Conservation (phyloP, 2,888 invertebrate species). For the Ophraella communa region DNA sequence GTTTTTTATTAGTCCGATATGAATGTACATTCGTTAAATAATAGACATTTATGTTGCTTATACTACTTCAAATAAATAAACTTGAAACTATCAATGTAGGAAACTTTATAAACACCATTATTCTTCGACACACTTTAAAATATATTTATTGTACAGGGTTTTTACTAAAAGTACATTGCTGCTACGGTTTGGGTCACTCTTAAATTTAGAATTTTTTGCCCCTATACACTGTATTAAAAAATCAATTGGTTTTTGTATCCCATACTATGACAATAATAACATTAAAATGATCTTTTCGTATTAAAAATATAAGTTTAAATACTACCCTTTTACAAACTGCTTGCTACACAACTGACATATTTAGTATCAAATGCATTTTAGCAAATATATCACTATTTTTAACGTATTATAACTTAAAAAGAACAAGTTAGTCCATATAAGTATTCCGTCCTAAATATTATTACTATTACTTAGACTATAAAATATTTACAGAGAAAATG, state of each 20-base stretch:
- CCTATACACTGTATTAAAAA: no score
- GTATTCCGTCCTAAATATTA: slow-evolving; percentile 38
- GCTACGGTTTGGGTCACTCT: no score
- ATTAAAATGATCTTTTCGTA: no score
- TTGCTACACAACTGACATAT: background rate
- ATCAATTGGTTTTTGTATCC: no score
- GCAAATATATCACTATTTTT: slow-evolving; percentile 44
- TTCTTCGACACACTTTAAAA: no score
- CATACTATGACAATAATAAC: no score
- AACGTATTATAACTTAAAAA: slow-evolving; percentile 38
- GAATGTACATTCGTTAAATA: background rate
- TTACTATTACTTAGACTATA: slow-evolving; percentile 37
- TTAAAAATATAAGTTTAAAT: slow-evolving; percentile 12
- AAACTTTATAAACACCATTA: background rate
- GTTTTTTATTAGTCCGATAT: slow-evolving; percentile 4
- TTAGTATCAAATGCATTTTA: slow-evolving; percentile 49
- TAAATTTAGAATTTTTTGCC: no score
- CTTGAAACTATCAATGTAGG: background rate
- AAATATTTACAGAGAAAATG: slow-evolving; percentile 45
- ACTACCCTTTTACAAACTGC: background rate
- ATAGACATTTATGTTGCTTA: no score
- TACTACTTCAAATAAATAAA: background rate
- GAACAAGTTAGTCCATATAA: slow-evolving; percentile 39
- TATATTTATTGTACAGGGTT: no score
- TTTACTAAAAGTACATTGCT: no score